Percentiles rank a stretch among this genome's conserved stretches.
Conservation (phyloP, 2,113 vertebrate genomes). For the Columbina picui region DNA sequence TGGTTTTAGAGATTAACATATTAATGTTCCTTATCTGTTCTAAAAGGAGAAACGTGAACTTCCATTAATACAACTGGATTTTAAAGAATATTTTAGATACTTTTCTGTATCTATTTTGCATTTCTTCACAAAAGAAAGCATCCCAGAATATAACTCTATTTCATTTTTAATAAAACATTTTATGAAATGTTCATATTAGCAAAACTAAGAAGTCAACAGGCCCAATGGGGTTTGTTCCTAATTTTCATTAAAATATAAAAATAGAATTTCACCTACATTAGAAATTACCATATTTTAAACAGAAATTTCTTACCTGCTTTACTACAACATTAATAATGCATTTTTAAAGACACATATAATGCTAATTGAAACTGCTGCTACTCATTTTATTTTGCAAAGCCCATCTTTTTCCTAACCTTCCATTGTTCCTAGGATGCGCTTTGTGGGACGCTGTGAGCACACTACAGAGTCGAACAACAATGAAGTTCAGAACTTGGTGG, state of each 20-base stretch:
- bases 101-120: neutral
- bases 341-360: neutral
- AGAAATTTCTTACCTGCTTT: neutral
- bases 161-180: neutral
- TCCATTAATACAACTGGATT: neutral
- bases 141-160: neutral
- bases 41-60: neutral
- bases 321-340: neutral
- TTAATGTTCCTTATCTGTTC: neutral
- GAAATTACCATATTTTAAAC: neutral
- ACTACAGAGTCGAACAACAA: neutral
- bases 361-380: neutral
- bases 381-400: neutral
- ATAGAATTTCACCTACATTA: neutral
- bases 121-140: neutral
- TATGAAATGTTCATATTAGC: neutral
- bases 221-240: neutral
- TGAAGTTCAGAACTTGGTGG: neutral
- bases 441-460: neutral
- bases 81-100: neutral
- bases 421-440: neutral
- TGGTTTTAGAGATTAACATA: neutral
- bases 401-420: neutral
- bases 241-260: neutral
- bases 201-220: neutral